Evolutionary conservation across 2,797 vertebrate species (phyloP).

Genomic region (Brachyrhaphis roseni): DNA sequence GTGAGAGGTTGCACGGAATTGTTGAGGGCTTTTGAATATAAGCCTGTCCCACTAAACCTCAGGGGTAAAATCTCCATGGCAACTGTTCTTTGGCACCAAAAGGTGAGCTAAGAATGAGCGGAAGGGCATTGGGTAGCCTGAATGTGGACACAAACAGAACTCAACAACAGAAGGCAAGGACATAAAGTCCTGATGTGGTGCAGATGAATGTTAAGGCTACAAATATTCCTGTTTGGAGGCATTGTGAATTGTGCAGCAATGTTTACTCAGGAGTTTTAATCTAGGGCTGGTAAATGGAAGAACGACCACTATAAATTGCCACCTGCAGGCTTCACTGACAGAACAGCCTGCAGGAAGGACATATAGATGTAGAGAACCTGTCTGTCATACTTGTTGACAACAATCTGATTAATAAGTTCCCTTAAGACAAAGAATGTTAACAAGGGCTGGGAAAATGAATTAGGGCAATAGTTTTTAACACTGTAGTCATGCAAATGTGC

Average conservation of each 20-base stretch:
- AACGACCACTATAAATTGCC: slow-evolving; percentile 37
- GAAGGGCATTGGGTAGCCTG: slow-evolving; percentile 14
- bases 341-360: slow-evolving; percentile 37
- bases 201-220: slow-evolving; percentile 43
- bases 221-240: slow-evolving; percentile 21
- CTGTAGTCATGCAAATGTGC: neutral
- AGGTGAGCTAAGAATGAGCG: slow-evolving; percentile 51
- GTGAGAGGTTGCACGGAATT: slow-evolving; percentile 54
- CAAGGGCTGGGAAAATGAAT: neutral
- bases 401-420: slow-evolving; percentile 34
- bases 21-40: slow-evolving; percentile 60
- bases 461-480: neutral
- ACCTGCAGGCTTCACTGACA: slow-evolving; percentile 39
- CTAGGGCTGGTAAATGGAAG: slow-evolving; percentile 23
- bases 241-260: slow-evolving; percentile 25
- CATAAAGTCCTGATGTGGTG: slow-evolving; percentile 33
- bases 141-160: slow-evolving; percentile 49
- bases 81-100: slow-evolving; percentile 66
- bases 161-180: neutral
- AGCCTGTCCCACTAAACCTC: slow-evolving; percentile 52
- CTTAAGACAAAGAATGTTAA: slow-evolving; percentile 11
- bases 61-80: slow-evolving; percentile 68
- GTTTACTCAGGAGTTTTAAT: slow-evolving; percentile 22
- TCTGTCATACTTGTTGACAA: slow-evolving; percentile 36
- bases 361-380: slow-evolving; percentile 40